phyloP scores from a whole-genome alignment of 1,140 invertebrate species.

The Musca vetustissima region DNA sequence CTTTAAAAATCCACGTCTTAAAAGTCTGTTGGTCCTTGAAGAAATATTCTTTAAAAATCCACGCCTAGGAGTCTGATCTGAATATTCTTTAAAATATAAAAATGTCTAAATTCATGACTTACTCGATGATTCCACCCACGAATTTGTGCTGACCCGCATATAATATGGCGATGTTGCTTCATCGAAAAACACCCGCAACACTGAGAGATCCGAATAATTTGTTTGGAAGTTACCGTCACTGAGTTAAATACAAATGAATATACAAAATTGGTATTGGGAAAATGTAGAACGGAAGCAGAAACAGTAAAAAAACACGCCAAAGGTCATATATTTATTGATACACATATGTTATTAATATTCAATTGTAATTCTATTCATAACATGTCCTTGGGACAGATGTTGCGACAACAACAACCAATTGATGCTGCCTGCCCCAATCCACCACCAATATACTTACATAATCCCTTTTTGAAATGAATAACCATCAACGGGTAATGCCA shows the following conservation, averaged over 20 bases:
- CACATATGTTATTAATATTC: neutral
- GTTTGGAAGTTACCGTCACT: neutral
- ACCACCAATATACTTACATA: too few species aligned
- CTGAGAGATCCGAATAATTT: constrained; percentile 6
- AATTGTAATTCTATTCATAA: neutral
- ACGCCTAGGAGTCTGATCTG: too few species aligned
- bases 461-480: too few species aligned
- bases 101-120: too few species aligned
- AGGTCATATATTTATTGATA: neutral
- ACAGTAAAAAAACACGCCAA: too few species aligned
- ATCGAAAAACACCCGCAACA: constrained; percentile 11
- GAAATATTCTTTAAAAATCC: too few species aligned
- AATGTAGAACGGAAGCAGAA: neutral
- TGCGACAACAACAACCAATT: neutral
- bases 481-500: constrained; percentile 19
- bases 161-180: constrained; percentile 12
- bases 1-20: too few species aligned
- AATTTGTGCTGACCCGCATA: constrained; percentile 11
- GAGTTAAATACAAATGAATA: neutral
- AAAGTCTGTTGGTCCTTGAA: too few species aligned
- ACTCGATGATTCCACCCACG: constrained; percentile 18
- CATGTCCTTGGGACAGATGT: neutral
- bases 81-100: too few species aligned
- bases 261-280: neutral
- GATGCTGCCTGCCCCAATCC: neutral